These are phyloP conservation scores for Chelidonichthys spinosus DNA, from an alignment of 2,797 vertebrate genomes.

Conservation along the genomic window DNA sequence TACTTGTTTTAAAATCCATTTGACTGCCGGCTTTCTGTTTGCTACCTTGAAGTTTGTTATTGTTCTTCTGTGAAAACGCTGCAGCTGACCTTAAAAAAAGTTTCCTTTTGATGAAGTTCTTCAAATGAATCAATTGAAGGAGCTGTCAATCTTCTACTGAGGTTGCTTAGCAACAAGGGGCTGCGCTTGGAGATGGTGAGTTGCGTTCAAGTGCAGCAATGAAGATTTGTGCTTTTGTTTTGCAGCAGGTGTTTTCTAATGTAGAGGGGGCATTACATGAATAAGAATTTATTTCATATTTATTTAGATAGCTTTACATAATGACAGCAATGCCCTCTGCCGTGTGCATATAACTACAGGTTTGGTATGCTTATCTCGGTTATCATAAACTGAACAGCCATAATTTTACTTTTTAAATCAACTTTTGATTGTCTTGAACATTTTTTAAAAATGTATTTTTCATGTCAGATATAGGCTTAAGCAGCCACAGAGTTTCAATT, in stretches of 20 bases:
- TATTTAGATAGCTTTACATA: neutral
- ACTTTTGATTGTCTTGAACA: neutral
- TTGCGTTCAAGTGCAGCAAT: conserved; percentile 65
- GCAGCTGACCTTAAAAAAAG: neutral
- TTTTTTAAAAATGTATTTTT: neutral
- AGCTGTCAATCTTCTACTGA: conserved; percentile 66
- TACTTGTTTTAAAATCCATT: conserved; percentile 49
- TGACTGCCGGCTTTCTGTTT: conserved; percentile 9
- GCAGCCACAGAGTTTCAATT: neutral
- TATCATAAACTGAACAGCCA: neutral
- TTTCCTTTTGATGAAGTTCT: conserved; percentile 37
- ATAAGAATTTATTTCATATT: neutral
- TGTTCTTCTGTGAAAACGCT: neutral
- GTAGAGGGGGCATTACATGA: neutral
- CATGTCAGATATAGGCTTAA: neutral
- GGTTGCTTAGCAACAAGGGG: conserved; percentile 81
- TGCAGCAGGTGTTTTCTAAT: neutral
- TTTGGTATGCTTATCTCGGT: neutral
- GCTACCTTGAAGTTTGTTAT: neutral
- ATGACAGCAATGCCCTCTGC: neutral
- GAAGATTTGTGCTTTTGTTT: neutral
- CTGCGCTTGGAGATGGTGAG: conserved; percentile 45
- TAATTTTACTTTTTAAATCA: neutral
- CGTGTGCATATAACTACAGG: neutral
- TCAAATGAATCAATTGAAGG: conserved; percentile 45